These are phyloP conservation scores for Drepana arcuata DNA, from an alignment of 1,140 invertebrate genomes.

Conservation along the genomic window DNA sequence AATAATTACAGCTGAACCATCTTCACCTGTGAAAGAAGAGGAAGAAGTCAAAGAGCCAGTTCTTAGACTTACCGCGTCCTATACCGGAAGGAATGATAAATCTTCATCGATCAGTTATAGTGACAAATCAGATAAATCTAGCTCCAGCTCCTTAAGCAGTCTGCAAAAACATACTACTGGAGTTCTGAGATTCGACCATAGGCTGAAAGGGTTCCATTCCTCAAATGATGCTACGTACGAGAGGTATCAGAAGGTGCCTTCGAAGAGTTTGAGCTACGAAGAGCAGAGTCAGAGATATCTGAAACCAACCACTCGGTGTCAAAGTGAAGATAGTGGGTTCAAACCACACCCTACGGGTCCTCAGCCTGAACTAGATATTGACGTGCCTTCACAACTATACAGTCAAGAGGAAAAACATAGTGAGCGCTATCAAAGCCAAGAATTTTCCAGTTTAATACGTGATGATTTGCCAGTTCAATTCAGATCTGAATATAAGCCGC, in stretches of 20 bases:
- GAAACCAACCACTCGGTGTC: constrained; percentile 64
- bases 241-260: constrained; percentile 66
- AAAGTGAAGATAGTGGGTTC: constrained; percentile 73
- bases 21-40: constrained; percentile 18
- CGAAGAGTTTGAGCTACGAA: constrained; percentile 69
- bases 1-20: constrained; percentile 14
- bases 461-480: constrained; percentile 50
- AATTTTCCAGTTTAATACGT: constrained; percentile 70
- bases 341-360: constrained; percentile 52
- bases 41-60: constrained; percentile 36
- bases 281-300: constrained; percentile 53
- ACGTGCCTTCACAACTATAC: constrained; percentile 70
- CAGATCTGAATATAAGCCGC: constrained; percentile 69
- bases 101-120: constrained; percentile 64
- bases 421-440: constrained; percentile 75
- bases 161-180: constrained; percentile 59
- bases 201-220: constrained; percentile 40
- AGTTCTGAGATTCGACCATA: constrained; percentile 54
- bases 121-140: constrained; percentile 70
- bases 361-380: constrained; percentile 63
- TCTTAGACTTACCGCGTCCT: constrained; percentile 43
- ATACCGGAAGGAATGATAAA: constrained; percentile 46
- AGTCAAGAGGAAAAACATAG: constrained; percentile 75
- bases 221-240: constrained; percentile 45
- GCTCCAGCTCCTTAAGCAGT: constrained; percentile 67